phyloP scores from a whole-genome alignment of 2,113 vertebrate species.

The Chelonoidis abingdonii region DNA sequence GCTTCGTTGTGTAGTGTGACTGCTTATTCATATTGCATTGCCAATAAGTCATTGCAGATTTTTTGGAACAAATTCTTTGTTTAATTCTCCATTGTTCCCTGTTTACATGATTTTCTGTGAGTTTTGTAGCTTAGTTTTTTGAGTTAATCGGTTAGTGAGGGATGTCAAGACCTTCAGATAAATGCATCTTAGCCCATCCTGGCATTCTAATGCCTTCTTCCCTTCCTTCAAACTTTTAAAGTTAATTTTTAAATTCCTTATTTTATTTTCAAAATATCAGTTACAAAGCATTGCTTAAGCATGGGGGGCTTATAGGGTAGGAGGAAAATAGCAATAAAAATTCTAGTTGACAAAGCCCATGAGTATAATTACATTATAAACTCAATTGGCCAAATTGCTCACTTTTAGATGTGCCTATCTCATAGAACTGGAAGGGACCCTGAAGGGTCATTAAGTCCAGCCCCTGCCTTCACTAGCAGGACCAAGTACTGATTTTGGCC shows the following conservation, averaged over 20 bases:
- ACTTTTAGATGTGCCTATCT: no score
- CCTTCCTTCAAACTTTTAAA: neutral
- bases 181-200: neutral
- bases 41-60: neutral
- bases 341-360: neutral
- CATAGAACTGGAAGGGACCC: no score
- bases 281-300: neutral
- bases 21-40: neutral
- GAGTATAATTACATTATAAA: neutral
- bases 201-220: neutral
- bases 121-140: neutral
- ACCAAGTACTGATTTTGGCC: no score
- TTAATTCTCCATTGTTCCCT: neutral
- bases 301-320: neutral
- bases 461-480: no score
- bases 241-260: neutral
- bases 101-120: neutral
- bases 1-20: neutral
- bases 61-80: neutral
- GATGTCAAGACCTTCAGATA: neutral
- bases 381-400: neutral
- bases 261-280: slow-evolving; percentile 8
- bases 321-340: neutral
- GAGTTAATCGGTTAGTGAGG: neutral
- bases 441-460: no score